Conservation (phyloP, 2,888 invertebrate genomes). For the Podabrus alpinus region DNA sequence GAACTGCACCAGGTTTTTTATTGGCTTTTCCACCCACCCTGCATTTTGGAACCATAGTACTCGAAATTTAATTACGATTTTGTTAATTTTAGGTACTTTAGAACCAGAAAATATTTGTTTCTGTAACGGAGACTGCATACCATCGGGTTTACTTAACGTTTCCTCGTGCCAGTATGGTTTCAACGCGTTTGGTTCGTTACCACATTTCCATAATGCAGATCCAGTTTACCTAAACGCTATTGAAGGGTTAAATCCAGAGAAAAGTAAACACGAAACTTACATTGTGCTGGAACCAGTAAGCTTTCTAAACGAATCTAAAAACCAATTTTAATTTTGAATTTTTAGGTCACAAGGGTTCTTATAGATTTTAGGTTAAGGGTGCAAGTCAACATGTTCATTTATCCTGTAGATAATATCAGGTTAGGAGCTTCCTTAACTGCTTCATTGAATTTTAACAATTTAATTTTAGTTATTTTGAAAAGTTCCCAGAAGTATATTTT, state of each 20-base stretch:
- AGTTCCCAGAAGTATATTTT: conserved; percentile 69
- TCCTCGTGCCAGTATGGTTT: conserved; percentile 75
- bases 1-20: too few relatives aligned
- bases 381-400: conserved; percentile 77
- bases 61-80: not conserved
- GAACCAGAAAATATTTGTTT: conserved; percentile 67
- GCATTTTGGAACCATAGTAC: too few relatives aligned
- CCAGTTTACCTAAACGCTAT: conserved; percentile 64
- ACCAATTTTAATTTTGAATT: not conserved
- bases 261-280: conserved; percentile 70
- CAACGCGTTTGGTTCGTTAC: conserved; percentile 78
- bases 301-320: conserved; percentile 5
- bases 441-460: conserved; percentile 46
- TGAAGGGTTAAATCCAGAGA: conserved; percentile 68
- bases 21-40: too few relatives aligned
- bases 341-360: conserved; percentile 70
- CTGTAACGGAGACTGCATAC: conserved; percentile 70
- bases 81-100: conserved; percentile 55
- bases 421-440: conserved; percentile 52
- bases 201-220: conserved; percentile 79
- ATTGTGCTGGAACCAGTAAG: conserved; percentile 73
- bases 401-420: conserved; percentile 65
- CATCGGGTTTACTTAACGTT: conserved; percentile 72
- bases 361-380: conserved; percentile 77
- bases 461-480: conserved; percentile 64